Percentiles rank a stretch among this genome's conserved stretches.
These are phyloP conservation scores for Vollenhovia emeryi DNA, from an alignment of 1,140 invertebrate genomes.

Conservation along the genomic window DNA sequence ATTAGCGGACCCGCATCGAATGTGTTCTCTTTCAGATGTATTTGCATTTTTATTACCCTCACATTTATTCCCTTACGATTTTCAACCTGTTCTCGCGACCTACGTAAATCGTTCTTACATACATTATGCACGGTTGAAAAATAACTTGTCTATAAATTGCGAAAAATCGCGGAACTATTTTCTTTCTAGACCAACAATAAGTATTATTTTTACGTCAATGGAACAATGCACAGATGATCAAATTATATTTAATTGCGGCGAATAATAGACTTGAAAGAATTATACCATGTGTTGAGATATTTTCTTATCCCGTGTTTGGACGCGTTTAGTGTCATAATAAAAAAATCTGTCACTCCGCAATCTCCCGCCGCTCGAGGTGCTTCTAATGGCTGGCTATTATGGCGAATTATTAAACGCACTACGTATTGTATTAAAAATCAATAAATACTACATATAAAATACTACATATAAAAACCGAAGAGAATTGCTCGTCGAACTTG, in stretches of 20 bases:
- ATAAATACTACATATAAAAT: slow-evolving; percentile 68
- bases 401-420: slow-evolving; percentile 61
- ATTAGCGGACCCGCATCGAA: background rate
- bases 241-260: background rate
- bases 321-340: background rate
- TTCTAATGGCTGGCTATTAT: slow-evolving; percentile 32
- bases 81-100: background rate
- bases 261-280: background rate
- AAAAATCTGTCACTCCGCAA: slow-evolving; percentile 3
- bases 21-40: background rate
- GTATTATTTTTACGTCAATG: slow-evolving; percentile 3
- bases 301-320: background rate
- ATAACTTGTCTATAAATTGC: background rate
- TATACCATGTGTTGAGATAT: background rate
- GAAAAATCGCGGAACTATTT: background rate
- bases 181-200: slow-evolving; percentile 5
- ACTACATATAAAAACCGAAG: no score
- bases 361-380: slow-evolving; percentile 19
- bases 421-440: slow-evolving; percentile 71
- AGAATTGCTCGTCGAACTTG: slow-evolving; percentile 25
- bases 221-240: background rate
- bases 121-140: background rate
- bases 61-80: background rate
- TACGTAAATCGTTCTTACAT: background rate
- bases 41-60: background rate